A percentile compares a stretch with the other conserved stretches of the same genome.
phyloP scores from a whole-genome alignment of 35 echinoderm and acorn worm species.

The Hemicentrotus pulcherrimus region DNA sequence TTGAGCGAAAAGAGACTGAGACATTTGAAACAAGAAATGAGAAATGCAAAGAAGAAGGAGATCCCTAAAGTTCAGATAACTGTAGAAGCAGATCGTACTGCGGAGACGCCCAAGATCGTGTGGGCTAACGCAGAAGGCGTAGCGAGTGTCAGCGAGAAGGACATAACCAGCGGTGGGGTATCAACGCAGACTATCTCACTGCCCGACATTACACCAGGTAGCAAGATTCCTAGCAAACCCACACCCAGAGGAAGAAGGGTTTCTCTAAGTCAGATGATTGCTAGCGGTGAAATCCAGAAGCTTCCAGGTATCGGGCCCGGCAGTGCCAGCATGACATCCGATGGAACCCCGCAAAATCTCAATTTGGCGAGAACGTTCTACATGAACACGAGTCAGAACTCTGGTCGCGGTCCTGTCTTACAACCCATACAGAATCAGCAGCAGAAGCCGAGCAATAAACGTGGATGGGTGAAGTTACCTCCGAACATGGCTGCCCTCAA shows the following conservation, averaged over 20 bases:
- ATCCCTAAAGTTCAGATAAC: slow-evolving; percentile 1
- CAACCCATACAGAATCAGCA: slow-evolving; percentile 48
- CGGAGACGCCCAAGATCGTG: slow-evolving; percentile 15
- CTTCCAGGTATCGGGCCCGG: slow-evolving; percentile 47
- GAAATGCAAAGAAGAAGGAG: slow-evolving; percentile 41
- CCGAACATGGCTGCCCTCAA: slow-evolving; percentile 45
- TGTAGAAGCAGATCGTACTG: background rate
- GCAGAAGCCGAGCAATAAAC: slow-evolving; percentile 3
- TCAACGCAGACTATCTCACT: slow-evolving; percentile 60
- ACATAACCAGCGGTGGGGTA: background rate
- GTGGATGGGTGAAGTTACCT: slow-evolving; percentile 30
- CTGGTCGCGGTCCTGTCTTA: slow-evolving; percentile 46
- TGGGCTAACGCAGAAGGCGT: slow-evolving; percentile 16
- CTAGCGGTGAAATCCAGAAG: slow-evolving; percentile 61
- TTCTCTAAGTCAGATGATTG: slow-evolving; percentile 73
- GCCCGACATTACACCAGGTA: slow-evolving; percentile 55
- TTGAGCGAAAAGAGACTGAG: slow-evolving; percentile 44
- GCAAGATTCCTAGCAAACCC: background rate
- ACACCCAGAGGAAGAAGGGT: slow-evolving; percentile 37
- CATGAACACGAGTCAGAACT: slow-evolving; percentile 74
- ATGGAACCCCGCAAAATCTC: background rate
- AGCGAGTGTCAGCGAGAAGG: background rate
- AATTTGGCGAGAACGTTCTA: slow-evolving; percentile 64
- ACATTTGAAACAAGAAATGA: slow-evolving; percentile 42
- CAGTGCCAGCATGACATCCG: slow-evolving; percentile 4